phyloP scores from a whole-genome alignment of 2,797 vertebrate genomes.

The Pachyuromys duprasi region DNA sequence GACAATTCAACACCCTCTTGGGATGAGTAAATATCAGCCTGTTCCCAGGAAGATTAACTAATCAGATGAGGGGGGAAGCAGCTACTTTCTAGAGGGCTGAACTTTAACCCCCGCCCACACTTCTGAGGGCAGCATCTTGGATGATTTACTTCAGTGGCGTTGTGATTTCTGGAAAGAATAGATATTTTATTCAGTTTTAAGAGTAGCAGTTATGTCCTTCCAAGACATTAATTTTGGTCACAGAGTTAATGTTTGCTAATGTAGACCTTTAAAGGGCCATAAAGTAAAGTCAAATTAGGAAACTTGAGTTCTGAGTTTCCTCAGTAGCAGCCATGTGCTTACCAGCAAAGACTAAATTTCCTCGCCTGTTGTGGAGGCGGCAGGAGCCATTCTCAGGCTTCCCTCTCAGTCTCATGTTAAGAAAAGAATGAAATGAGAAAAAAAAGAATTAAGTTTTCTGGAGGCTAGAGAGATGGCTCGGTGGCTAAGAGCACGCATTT shows the following conservation, averaged over 20 bases:
- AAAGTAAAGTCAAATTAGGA: conserved; percentile 11
- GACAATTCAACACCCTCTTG: conserved; percentile 84
- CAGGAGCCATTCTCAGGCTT: neutral
- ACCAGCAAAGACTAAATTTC: conserved; percentile 28
- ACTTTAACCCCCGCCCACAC: conserved; percentile 64
- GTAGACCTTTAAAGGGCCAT: conserved; percentile 22
- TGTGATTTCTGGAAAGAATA: conserved; percentile 73
- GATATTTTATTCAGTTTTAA: conserved; percentile 65
- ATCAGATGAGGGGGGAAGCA: conserved; percentile 74
- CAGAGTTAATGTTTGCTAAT: conserved; percentile 60
- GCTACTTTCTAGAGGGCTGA: conserved; percentile 75
- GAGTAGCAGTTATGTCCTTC: conserved; percentile 60
- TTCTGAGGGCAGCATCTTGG: conserved; percentile 52
- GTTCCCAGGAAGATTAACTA: conserved; percentile 89
- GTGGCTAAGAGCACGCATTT: neutral
- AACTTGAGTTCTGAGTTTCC: neutral
- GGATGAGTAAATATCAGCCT: conserved; percentile 86
- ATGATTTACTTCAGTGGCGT: conserved; percentile 70
- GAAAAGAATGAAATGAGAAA: neutral
- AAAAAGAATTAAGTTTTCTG: neutral
- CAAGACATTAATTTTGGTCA: conserved; percentile 70
- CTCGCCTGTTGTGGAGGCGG: neutral
- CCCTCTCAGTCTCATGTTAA: neutral
- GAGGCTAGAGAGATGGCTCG: neutral
- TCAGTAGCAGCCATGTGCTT: neutral